Conservation (phyloP, 2,888 invertebrate species). For the Sialis lutaria region DNA sequence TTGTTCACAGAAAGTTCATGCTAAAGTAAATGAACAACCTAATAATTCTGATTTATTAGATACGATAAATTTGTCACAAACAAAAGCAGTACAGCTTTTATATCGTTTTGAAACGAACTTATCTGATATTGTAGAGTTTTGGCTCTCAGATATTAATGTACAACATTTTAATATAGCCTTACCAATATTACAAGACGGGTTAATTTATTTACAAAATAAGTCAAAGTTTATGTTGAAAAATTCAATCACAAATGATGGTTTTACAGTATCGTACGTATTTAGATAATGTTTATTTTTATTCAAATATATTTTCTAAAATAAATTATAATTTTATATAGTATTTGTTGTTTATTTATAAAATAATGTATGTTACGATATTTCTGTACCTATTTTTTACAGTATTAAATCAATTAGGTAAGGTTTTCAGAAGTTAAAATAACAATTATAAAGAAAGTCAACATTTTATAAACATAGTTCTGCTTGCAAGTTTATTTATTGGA, state of each 20-base stretch:
- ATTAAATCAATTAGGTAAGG: too few species aligned
- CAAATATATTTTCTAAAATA: too few species aligned
- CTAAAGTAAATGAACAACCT: not conserved
- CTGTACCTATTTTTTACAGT: too few species aligned
- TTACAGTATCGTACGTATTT: constrained; percentile 36
- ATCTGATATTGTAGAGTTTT: constrained; percentile 29
- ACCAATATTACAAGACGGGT: constrained; percentile 33
- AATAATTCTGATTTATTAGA: constrained; percentile 20
- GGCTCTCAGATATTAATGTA: constrained; percentile 34
- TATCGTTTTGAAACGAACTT: constrained; percentile 30
- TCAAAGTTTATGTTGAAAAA: constrained; percentile 34
- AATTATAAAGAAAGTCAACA: too few species aligned
- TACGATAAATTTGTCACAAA: constrained; percentile 13
- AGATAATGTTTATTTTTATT: not conserved
- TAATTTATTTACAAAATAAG: constrained; percentile 35
- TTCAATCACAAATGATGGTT: constrained; percentile 35
- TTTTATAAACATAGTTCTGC: too few species aligned
- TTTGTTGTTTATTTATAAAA: too few species aligned
- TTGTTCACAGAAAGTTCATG: too few species aligned
- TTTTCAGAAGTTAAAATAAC: too few species aligned
- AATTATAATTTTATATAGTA: too few species aligned
- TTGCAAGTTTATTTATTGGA: too few species aligned
- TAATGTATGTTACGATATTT: too few species aligned
- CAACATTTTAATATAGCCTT: constrained; percentile 36
- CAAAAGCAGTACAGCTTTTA: constrained; percentile 35